Evolutionary conservation across 2,888 invertebrate species (phyloP).

Genomic region (Alviniconcha strummeri): DNA sequence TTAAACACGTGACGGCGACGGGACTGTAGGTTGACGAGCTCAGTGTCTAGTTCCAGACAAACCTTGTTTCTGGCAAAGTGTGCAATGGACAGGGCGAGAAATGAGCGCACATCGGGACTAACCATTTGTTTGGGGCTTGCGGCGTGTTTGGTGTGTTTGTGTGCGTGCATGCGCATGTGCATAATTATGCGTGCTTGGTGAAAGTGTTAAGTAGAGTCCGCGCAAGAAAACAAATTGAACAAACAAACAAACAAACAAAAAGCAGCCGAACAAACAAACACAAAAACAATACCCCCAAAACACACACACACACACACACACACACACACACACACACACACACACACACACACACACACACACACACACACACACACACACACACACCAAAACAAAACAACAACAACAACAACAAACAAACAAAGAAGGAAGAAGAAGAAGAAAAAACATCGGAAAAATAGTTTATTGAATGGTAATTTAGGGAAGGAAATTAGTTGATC

Average conservation of each 20-base stretch:
- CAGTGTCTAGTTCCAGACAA: too few species aligned
- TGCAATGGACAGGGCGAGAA: not conserved
- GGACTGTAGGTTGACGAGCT: too few species aligned
- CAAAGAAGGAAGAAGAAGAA: not conserved
- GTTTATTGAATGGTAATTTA: too few species aligned
- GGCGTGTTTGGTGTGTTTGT: too few species aligned
- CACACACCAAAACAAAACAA: not conserved
- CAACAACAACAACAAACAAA: not conserved
- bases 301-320: not conserved
- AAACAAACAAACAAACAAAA: not conserved
- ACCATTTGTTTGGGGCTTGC: too few species aligned
- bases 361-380: not conserved
- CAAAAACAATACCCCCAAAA: not conserved
- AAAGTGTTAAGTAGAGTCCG: not conserved
- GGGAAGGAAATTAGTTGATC: too few species aligned
- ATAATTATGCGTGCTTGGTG: too few species aligned
- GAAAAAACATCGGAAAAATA: not conserved
- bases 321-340: constrained; percentile 6
- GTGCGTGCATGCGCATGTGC: too few species aligned
- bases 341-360: not conserved
- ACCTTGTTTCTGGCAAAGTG: not conserved
- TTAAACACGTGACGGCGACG: too few species aligned
- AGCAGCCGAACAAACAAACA: not conserved
- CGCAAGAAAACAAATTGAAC: not conserved
- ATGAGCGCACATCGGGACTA: not conserved